Evolutionary conservation across 2,888 invertebrate genomes (phyloP).

Genomic region (Limnephilus marmoratus): DNA sequence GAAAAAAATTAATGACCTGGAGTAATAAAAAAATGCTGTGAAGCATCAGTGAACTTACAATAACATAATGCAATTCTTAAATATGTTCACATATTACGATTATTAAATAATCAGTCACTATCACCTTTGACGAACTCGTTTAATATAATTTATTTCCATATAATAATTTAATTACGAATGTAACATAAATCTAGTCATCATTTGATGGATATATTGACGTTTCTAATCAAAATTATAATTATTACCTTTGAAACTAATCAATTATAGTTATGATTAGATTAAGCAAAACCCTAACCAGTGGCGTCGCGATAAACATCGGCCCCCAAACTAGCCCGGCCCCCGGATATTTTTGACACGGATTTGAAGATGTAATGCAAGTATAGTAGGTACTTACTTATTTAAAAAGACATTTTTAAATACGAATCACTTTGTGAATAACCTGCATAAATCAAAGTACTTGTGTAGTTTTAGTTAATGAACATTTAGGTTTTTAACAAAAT

Average conservation of each 20-base stretch:
- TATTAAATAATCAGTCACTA: not conserved
- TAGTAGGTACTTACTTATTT: too few species aligned
- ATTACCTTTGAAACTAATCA: not conserved
- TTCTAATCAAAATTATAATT: not conserved
- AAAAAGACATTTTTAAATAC: not conserved
- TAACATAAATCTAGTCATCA: not conserved
- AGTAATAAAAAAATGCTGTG: not conserved
- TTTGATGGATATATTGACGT: not conserved
- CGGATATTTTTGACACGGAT: not conserved
- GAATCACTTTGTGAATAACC: too few species aligned
- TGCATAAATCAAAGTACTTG: too few species aligned
- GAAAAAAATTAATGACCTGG: not conserved
- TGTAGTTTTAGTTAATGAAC: too few species aligned
- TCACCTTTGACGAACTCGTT: not conserved
- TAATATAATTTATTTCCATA: not conserved
- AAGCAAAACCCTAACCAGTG: not conserved
- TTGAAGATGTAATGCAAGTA: not conserved
- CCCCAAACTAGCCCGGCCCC: not conserved
- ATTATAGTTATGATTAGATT: not conserved
- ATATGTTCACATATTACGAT: not conserved
- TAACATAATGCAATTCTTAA: not conserved
- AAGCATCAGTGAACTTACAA: not conserved
- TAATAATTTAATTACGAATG: not conserved
- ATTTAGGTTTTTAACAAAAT: too few species aligned
- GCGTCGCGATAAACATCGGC: not conserved